Percentiles rank a stretch among this genome's conserved stretches.
phyloP scores from a whole-genome alignment of 2,888 invertebrate genomes.

The Stenodera caucasica region DNA sequence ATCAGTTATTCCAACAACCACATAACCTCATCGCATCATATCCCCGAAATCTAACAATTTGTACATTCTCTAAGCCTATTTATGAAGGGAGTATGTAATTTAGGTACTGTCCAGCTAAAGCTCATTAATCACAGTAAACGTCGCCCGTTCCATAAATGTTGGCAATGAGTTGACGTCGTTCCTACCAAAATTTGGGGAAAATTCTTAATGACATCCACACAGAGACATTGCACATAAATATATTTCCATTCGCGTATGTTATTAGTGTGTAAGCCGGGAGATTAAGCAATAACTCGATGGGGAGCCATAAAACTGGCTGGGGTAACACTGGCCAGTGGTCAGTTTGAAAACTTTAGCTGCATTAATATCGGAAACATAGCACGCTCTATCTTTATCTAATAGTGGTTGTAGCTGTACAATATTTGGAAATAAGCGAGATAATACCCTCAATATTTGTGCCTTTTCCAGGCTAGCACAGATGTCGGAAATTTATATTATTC shows the following conservation, averaged over 20 bases:
- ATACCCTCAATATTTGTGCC: slow-evolving; percentile 44
- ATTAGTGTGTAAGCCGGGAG: slow-evolving; percentile 53
- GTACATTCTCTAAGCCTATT: neutral
- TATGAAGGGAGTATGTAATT: neutral
- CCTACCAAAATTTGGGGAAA: slow-evolving; percentile 35
- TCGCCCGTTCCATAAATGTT: slow-evolving; percentile 41
- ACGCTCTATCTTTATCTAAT: slow-evolving; percentile 12
- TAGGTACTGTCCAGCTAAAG: slow-evolving; percentile 1
- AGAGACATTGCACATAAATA: slow-evolving; percentile 17
- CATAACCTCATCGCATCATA: neutral
- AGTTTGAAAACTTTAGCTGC: slow-evolving; percentile 36
- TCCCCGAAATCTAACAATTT: neutral
- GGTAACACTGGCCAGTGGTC: slow-evolving; percentile 52
- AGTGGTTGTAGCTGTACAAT: neutral
- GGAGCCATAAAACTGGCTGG: slow-evolving; percentile 48
- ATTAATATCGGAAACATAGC: slow-evolving; percentile 31
- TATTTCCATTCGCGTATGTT: slow-evolving; percentile 43
- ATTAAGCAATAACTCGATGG: slow-evolving; percentile 54
- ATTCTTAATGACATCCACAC: slow-evolving; percentile 50
- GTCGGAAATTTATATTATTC: slow-evolving; percentile 48
- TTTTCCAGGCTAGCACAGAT: slow-evolving; percentile 46
- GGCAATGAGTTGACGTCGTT: slow-evolving; percentile 28
- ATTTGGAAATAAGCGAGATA: slow-evolving; percentile 30
- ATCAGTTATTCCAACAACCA: slow-evolving; percentile 17
- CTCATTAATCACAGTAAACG: slow-evolving; percentile 43